Conservation (phyloP, 2,888 invertebrate species). For the Liposcelis brunnea region DNA sequence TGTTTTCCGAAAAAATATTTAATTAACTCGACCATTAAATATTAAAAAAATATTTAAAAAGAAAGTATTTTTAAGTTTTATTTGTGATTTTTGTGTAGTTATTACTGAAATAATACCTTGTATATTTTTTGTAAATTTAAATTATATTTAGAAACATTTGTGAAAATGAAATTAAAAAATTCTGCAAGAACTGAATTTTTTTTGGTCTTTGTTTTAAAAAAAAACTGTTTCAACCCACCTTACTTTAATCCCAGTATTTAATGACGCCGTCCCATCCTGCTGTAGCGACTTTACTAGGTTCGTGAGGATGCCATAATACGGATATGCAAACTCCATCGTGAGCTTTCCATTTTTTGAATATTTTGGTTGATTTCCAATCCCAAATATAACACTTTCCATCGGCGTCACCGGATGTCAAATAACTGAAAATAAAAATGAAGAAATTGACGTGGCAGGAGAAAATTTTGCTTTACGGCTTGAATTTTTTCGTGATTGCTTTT, state of each 20-base stretch:
- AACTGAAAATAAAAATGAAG: conserved; percentile 41
- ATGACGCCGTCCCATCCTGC: conserved; percentile 98
- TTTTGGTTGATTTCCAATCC: conserved; percentile 99
- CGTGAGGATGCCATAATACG: conserved; percentile 96
- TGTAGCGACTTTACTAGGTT: conserved; percentile 91
- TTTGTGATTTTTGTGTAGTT: too few relatives aligned
- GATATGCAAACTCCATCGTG: conserved; percentile 95
- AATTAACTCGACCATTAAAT: too few relatives aligned
- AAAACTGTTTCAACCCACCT: too few relatives aligned
- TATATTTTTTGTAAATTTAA: too few relatives aligned
- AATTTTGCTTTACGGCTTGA: conserved; percentile 1
- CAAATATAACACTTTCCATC: conserved; percentile 97
- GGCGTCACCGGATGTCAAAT: conserved; percentile 93
- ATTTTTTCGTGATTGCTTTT: too few relatives aligned
- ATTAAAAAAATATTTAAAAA: too few relatives aligned
- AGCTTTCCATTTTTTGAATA: conserved; percentile 98
- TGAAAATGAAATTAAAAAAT: too few relatives aligned
- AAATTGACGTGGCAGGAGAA: not conserved
- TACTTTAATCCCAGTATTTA: conserved; percentile 88
- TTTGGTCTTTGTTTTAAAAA: not conserved
- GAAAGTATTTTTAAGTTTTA: too few relatives aligned
- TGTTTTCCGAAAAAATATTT: too few relatives aligned
- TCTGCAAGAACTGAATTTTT: not conserved
- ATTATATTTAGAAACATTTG: too few relatives aligned
- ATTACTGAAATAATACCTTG: too few relatives aligned